Percentiles rank a stretch among this genome's conserved stretches.
These are phyloP conservation scores for Pantherophis alleghaniensis DNA, from an alignment of 2,797 vertebrate genomes.

Conservation along the genomic window DNA sequence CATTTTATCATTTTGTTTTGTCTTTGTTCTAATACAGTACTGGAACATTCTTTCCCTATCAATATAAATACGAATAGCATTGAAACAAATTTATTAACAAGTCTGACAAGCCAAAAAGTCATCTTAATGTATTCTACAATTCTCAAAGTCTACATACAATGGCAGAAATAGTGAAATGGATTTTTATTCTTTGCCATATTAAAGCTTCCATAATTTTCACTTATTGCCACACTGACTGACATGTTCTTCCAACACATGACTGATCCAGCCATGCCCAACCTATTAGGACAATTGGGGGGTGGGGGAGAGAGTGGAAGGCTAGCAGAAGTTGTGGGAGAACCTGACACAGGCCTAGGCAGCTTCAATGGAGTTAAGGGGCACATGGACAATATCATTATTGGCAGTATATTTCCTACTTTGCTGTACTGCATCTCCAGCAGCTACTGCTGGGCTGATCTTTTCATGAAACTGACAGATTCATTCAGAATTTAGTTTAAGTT, in stretches of 20 bases:
- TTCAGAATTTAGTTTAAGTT: neutral
- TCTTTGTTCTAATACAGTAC: neutral
- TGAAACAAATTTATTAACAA: conserved; percentile 7
- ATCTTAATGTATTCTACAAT: neutral
- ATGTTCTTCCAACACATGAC: neutral
- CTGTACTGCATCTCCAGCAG: neutral
- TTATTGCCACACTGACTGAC: neutral
- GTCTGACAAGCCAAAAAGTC: neutral
- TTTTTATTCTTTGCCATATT: neutral
- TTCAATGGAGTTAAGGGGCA: neutral
- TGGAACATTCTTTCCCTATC: neutral
- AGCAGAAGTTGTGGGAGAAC: neutral
- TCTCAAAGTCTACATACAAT: neutral
- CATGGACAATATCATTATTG: neutral
- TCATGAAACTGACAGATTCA: neutral
- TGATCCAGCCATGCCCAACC: neutral
- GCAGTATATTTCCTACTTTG: neutral
- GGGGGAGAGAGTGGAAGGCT: neutral
- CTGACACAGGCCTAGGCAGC: neutral
- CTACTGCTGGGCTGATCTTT: neutral
- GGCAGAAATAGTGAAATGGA: neutral
- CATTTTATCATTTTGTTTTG: neutral
- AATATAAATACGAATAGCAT: neutral
- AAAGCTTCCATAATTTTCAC: neutral
- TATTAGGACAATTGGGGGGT: neutral